Conservation (phyloP, 2,113 vertebrate species). For the Syngnathus typhle region DNA sequence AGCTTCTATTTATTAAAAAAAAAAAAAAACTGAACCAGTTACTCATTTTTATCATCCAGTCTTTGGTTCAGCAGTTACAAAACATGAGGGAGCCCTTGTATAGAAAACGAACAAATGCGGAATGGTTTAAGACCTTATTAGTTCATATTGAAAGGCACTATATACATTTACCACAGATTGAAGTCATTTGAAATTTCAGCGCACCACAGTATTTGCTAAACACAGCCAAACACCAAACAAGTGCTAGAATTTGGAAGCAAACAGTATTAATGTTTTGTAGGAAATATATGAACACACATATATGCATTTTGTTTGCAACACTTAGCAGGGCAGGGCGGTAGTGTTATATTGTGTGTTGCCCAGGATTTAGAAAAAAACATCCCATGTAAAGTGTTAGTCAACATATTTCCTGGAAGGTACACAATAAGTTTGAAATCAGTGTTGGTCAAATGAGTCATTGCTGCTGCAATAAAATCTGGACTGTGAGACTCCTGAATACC, state of each 20-base stretch:
- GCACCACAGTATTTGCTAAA: slow-evolving; percentile 37
- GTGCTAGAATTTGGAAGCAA: slow-evolving; percentile 42
- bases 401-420: slow-evolving; percentile 13
- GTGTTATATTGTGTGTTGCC: slow-evolving; percentile 43
- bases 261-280: slow-evolving; percentile 36
- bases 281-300: slow-evolving; percentile 16
- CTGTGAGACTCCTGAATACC: neutral
- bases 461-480: slow-evolving; percentile 30
- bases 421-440: slow-evolving; percentile 17
- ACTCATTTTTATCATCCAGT: slow-evolving; percentile 16
- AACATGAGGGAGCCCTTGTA: neutral
- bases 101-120: slow-evolving; percentile 2
- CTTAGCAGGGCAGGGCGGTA: slow-evolving; percentile 3
- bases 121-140: slow-evolving; percentile 46
- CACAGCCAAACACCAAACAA: slow-evolving; percentile 31
- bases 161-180: slow-evolving; percentile 52
- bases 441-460: slow-evolving; percentile 35
- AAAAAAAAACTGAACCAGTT: slow-evolving; percentile 8
- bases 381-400: slow-evolving; percentile 3
- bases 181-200: slow-evolving; percentile 37
- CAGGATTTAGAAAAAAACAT: slow-evolving; percentile 28
- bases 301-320: slow-evolving; percentile 6
- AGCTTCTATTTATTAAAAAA: slow-evolving; percentile 7
- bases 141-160: slow-evolving; percentile 33
- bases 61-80: slow-evolving; percentile 8